These are phyloP conservation scores for Oncorhynchus nerka DNA, from an alignment of 2,113 vertebrate genomes.

Conservation along the genomic window DNA sequence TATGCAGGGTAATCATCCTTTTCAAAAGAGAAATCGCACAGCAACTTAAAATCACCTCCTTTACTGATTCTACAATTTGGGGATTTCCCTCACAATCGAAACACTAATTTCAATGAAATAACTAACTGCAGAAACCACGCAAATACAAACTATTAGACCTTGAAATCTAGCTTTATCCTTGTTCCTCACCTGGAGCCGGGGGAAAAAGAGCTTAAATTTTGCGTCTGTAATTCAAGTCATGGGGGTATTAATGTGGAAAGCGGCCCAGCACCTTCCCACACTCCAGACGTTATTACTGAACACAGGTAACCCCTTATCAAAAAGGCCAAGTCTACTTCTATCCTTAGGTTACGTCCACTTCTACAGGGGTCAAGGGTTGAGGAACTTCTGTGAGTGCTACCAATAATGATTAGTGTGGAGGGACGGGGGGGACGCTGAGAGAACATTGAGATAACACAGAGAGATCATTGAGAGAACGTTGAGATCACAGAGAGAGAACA, in stretches of 20 bases:
- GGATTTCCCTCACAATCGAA: too few species aligned
- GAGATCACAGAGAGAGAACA: slow-evolving; percentile 20
- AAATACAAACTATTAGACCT: slow-evolving; percentile 32
- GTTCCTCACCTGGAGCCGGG: slow-evolving; percentile 4
- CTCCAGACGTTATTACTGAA: slow-evolving; percentile 62
- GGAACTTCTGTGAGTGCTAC: slow-evolving; percentile 60
- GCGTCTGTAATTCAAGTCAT: slow-evolving; percentile 63
- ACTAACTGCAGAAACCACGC: background rate
- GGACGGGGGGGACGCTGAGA: too few species aligned
- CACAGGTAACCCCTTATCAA: slow-evolving; percentile 60
- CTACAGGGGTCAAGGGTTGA: slow-evolving; percentile 50
- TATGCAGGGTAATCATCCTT: background rate
- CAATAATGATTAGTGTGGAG: slow-evolving; percentile 54
- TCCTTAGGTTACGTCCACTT: slow-evolving; percentile 22
- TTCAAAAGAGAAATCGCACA: slow-evolving; percentile 25
- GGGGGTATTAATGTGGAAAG: slow-evolving; percentile 58
- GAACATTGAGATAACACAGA: too few species aligned
- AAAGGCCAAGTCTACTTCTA: slow-evolving; percentile 44
- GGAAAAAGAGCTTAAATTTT: slow-evolving; percentile 63
- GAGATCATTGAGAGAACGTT: too few species aligned
- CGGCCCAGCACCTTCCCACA: slow-evolving; percentile 59
- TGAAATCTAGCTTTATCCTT: slow-evolving; percentile 50
- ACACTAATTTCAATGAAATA: slow-evolving; percentile 14
- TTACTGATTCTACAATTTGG: slow-evolving; percentile 19
- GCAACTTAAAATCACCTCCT: slow-evolving; percentile 38